Conservation (phyloP, 2,888 invertebrate genomes). For the Bedellia somnulentella region DNA sequence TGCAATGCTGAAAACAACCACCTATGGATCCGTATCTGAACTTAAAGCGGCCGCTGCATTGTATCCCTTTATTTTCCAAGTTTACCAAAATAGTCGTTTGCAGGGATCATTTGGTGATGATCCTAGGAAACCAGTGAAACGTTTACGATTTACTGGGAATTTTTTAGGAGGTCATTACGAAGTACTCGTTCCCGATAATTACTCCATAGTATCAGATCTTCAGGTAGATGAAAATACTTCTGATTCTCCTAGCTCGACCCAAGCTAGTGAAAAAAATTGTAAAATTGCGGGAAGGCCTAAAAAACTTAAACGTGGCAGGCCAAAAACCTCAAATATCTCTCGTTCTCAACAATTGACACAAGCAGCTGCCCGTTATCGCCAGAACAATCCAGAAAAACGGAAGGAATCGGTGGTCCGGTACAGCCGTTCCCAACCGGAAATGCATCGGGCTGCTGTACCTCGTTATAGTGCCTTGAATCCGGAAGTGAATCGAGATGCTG, state of each 20-base stretch:
- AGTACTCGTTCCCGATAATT: too few relatives aligned
- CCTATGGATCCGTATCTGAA: too few relatives aligned
- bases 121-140: too few relatives aligned
- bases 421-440: not conserved
- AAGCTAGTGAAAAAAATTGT: not conserved
- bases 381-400: slow-evolving; percentile 5
- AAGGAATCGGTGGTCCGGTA: slow-evolving; percentile 1
- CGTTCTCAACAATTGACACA: slow-evolving; percentile 4
- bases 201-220: not conserved
- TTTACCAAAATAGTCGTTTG: too few relatives aligned
- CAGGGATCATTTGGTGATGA: too few relatives aligned
- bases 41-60: too few relatives aligned
- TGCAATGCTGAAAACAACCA: too few relatives aligned
- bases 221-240: not conserved
- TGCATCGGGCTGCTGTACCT: not conserved
- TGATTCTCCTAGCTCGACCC: not conserved
- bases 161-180: too few relatives aligned
- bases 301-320: not conserved
- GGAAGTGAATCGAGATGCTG: not conserved
- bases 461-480: not conserved
- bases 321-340: not conserved
- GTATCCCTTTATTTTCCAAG: too few relatives aligned
- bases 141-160: too few relatives aligned
- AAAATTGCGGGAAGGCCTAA: not conserved
- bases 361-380: slow-evolving; percentile 3